Evolutionary conservation across 2,888 invertebrate genomes (phyloP), one percentile per base, ranked within the genome.

Genomic region (Agrochola litura): DNA sequence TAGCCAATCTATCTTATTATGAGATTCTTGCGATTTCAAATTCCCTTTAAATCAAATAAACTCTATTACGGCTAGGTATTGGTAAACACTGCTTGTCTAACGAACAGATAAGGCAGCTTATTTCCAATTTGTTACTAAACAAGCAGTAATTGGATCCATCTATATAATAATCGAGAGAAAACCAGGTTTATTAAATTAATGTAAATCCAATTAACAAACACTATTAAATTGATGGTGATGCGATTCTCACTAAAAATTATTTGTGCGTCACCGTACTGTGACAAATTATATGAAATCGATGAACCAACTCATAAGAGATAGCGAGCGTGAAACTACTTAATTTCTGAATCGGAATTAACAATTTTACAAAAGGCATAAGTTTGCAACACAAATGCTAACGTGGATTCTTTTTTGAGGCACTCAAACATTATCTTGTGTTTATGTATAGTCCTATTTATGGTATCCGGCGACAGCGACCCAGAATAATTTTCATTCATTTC

Each of bases 201-300:
- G 8, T 46, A 58, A 58, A 82, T 77, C 46, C 16, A 3, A 37
- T 14, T 25, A 64, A 37, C 25, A 67, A 67, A 25, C 22, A 25
- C 9, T 71, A n/a, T 60, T 43, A 56, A 77, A 60, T 19, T 60
- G 22, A 41, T 41, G 16, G 37, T 61, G 22, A 54, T 65, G 66
- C 46, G 69, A 77, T 70, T 86, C 76, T 76, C 73, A 79, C 75
- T 76, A 85, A 88, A 89, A 88, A 89, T 90, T 37, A 68, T 68
- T 91, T 90, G 83, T 84, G 73, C 83, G 87, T 83, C 88, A 83
- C 73, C 81, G 75, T 88, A 87, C 87, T 90, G 83, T 91, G 91
- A 91, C 91, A 92, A 93, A 92, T 91, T 86, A 86, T 90, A 80
- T 78, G 68, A 65, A 69, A 60, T 41, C 71, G 41, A 41, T 58